Evolutionary conservation across 2,888 invertebrate species (phyloP), one percentile per base, ranked within the genome.

Genomic region (Chymomyza amoena): DNA sequence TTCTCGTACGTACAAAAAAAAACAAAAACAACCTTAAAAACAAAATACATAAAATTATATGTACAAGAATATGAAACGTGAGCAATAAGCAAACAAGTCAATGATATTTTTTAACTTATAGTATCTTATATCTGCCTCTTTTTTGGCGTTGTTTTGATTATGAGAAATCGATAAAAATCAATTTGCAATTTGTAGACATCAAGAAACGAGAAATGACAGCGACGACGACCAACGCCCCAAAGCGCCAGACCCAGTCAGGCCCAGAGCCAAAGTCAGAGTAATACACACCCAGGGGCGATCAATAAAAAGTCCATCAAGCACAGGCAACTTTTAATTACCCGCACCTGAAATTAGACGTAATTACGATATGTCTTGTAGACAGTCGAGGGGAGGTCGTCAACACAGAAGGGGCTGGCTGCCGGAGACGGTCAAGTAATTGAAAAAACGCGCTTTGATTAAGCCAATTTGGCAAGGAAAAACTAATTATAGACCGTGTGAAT

Each of bases 131-230:
- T 16, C 7, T 59, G 20, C 18, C 9, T 59, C 25, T 7, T 25
- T 32, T 16, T 32, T 59, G 32, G 9, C 18, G 32, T 32, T 59
- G 59, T 80, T 82, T 72, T 79, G 88, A 85, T 85, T 84, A 87
- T 80, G 75, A 72, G 75, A 79, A 75, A 81, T 86, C 88, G 87
- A 84, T 88, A 88, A 88, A 84, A 84, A 84, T 88, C 88, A 84
- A 84, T 87, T 85, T 80, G 79, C 84, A 83, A 83, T 84, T 87
- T 87, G 85, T 78, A 76, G 81, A 79, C 84, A 78, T 68, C 60
- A 10, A 45, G 39, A 45, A 45, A 13, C 39, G 39, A 45, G 39
- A 10, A 45, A 45, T 13, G 39, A 45, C 39, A 10, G 39, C 10
- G 39, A 51, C 51, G 16, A 15, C n/a, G 39, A 45, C 39, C 39